A percentile compares a stretch with the other conserved stretches of the same genome.
phyloP scores from a whole-genome alignment of 2,113 vertebrate species.

The Leucosticte australis region DNA sequence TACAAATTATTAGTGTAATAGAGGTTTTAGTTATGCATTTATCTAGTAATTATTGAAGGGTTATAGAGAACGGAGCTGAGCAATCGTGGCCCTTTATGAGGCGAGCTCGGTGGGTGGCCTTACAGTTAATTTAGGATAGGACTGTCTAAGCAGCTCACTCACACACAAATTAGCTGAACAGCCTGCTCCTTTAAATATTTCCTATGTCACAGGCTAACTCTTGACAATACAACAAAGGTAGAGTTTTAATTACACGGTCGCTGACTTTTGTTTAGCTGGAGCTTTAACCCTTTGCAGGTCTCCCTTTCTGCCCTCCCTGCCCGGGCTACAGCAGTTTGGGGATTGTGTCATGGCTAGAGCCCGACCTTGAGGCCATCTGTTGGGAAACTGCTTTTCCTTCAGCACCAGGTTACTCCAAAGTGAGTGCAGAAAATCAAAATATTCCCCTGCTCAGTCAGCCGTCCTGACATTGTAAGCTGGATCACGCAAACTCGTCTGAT shows the following conservation, averaged over 20 bases:
- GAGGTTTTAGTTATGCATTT: conserved; percentile 84
- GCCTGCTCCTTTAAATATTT: conserved; percentile 81
- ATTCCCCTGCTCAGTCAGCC: neutral
- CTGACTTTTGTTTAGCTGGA: conserved; percentile 80
- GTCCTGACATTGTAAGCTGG: neutral
- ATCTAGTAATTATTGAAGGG: conserved; percentile 81
- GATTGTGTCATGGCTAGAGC: conserved; percentile 58
- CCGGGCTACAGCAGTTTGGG: neutral
- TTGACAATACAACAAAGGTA: conserved; percentile 79
- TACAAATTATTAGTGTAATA: conserved; percentile 82
- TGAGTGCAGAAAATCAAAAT: neutral
- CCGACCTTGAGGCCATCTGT: conserved; percentile 66
- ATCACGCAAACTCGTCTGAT: rapidly evolving
- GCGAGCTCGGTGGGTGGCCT: conserved; percentile 77
- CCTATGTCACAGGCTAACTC: conserved; percentile 77
- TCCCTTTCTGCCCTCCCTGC: conserved; percentile 23
- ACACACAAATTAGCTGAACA: conserved; percentile 79
- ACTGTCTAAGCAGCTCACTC: conserved; percentile 73
- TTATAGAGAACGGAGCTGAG: conserved; percentile 73
- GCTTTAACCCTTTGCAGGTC: conserved; percentile 73
- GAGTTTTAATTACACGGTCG: conserved; percentile 81
- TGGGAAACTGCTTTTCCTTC: conserved; percentile 36
- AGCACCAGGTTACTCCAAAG: neutral
- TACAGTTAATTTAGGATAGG: conserved; percentile 79
- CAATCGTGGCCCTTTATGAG: conserved; percentile 75